Conservation (phyloP, 2,113 vertebrate species). For the Halichoeres trimaculatus region DNA sequence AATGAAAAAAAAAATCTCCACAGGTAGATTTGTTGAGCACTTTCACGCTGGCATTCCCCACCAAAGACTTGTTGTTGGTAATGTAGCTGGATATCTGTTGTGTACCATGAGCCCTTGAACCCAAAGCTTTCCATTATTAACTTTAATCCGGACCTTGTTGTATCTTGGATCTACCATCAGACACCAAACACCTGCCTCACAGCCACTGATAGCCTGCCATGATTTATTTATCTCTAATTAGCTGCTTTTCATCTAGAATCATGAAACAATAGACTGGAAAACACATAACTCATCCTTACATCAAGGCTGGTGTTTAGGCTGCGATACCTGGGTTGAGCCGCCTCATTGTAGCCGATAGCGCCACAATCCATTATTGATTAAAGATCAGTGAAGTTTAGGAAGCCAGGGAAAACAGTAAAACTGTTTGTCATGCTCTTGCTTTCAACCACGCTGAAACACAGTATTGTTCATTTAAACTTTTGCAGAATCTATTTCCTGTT, state of each 20-base stretch:
- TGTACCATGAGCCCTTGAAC: slow-evolving; percentile 30
- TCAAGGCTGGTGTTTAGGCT: slow-evolving; percentile 69
- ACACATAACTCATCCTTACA: slow-evolving; percentile 75
- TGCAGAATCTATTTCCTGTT: background rate
- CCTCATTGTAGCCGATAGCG: slow-evolving; percentile 72
- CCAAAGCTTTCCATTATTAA: slow-evolving; percentile 67
- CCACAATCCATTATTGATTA: slow-evolving; percentile 79
- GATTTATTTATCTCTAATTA: slow-evolving; percentile 88
- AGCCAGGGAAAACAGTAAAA: slow-evolving; percentile 5
- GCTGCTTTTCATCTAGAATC: slow-evolving; percentile 82
- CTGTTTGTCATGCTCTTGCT: background rate
- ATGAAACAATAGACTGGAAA: slow-evolving; percentile 77
- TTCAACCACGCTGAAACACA: background rate
- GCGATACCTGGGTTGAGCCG: slow-evolving; percentile 54
- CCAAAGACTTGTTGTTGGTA: slow-evolving; percentile 12
- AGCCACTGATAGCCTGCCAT: slow-evolving; percentile 81
- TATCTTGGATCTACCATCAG: slow-evolving; percentile 61
- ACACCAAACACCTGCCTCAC: slow-evolving; percentile 78
- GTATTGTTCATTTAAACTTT: background rate
- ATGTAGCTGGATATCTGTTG: slow-evolving; percentile 22
- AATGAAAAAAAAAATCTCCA: too few species aligned
- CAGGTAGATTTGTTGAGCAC: background rate
- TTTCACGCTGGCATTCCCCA: slow-evolving; percentile 6
- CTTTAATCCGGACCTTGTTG: slow-evolving; percentile 67
- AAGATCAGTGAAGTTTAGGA: slow-evolving; percentile 64